Evolutionary conservation across 2,113 vertebrate genomes (phyloP), one percentile per base, ranked within the genome.

Genomic region (Neomonachus schauinslandi): DNA sequence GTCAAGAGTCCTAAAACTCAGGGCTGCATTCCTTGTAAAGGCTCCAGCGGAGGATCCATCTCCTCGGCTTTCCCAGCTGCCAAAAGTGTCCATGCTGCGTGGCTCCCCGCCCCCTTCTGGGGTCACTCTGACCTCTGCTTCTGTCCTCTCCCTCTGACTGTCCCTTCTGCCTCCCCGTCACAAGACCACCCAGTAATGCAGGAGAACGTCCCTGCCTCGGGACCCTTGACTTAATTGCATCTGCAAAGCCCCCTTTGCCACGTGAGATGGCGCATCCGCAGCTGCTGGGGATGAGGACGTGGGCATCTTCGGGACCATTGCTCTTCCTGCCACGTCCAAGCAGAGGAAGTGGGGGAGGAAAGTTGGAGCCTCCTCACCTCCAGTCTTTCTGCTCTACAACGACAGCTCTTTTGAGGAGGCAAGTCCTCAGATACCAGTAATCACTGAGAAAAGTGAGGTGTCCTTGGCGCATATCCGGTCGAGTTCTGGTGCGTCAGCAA

Each of bases 381-480:
- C 4, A 3, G 16, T 12, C 24, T 11, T 59, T 21, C 72, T 13
- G 59, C 31, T 46, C 22, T 15, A 24, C 11, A 24, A 8, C 1
- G 9, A 26, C 0, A 10, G 16, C 7, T 42, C 31, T 36, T 39
- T 28, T 3, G 22, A 65, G 21, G 12, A 95, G 61, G 77, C 9
- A 49, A 53, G 90, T 65, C 53, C 88, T 90, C 81, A 57, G 93
- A 61, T 49, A 39, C 8, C 26, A 22, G 15, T 0, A 22, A 19
- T 10, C 4, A 5, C 26, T 0, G 22, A 42, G 59, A 42, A 72
- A 18, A 42, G 39, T 3, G 3, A 14, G 9, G 31, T 5, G 51
- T 53, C 80, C 33, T 22, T 4, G 67, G 33, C 5, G 0, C 12
- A 9, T 11, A 0, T 0, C 46, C 55, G 8, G 4, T 4, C 7